Conservation (phyloP, 2,113 vertebrate species). For the Tautogolabrus adspersus region DNA sequence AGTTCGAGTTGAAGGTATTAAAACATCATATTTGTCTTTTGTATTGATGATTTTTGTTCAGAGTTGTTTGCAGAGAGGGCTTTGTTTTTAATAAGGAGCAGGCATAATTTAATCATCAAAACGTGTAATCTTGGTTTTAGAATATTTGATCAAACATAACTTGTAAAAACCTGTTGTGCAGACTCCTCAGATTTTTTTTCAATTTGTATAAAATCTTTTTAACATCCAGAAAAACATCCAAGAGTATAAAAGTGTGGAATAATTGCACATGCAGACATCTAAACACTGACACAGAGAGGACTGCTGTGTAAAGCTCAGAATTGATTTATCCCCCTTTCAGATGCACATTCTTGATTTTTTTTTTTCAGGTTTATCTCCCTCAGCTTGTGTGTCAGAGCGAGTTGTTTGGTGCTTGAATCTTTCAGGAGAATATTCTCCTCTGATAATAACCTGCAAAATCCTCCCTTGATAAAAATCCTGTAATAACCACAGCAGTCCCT, state of each 20-base stretch:
- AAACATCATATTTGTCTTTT: too few species aligned
- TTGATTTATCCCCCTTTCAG: slow-evolving; percentile 3
- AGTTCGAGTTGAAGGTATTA: neutral
- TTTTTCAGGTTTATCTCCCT: slow-evolving; percentile 7
- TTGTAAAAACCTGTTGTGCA: too few species aligned
- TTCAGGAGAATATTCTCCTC: slow-evolving; percentile 1
- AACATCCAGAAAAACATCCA: neutral
- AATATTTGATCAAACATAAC: too few species aligned
- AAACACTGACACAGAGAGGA: neutral
- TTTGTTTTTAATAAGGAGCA: neutral
- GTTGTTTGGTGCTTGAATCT: slow-evolving; percentile 8
- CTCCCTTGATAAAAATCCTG: slow-evolving; percentile 3
- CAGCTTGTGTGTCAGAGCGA: neutral
- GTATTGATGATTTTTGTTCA: neutral
- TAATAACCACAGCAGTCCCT: slow-evolving; percentile 15
- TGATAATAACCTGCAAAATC: slow-evolving; percentile 42
- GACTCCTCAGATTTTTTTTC: too few species aligned
- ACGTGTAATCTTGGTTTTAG: too few species aligned
- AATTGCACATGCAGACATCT: too few species aligned
- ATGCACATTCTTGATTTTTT: slow-evolving; percentile 19
- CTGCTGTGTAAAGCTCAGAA: slow-evolving; percentile 1
- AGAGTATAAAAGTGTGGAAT: neutral
- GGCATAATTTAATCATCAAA: too few species aligned
- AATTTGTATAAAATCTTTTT: neutral
- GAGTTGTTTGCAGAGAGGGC: too few species aligned